A percentile compares a stretch with the other conserved stretches of the same genome.
Evolutionary conservation across 2,797 vertebrate genomes (phyloP).

Genomic region (Monodelphis domestica): DNA sequence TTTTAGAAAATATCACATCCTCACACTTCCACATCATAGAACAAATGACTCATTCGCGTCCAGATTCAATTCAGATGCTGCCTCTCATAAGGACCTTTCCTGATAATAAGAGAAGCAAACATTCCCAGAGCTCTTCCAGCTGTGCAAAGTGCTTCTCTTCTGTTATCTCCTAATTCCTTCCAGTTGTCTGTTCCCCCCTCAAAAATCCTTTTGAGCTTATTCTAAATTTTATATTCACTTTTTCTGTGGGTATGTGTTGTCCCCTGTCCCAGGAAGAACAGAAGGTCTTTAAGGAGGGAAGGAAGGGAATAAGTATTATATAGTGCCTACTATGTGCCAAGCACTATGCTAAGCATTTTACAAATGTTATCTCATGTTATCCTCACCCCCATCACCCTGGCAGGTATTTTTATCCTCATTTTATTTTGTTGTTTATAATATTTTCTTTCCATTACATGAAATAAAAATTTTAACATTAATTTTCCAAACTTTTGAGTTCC

Average conservation of each 20-base stretch:
- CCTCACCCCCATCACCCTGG: background rate
- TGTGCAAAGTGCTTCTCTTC: background rate
- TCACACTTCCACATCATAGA: background rate
- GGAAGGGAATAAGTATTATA: background rate
- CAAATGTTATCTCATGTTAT: background rate
- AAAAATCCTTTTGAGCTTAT: background rate
- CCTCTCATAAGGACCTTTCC: background rate
- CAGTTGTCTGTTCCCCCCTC: background rate
- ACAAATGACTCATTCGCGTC: background rate
- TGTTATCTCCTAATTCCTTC: background rate
- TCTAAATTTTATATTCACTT: background rate
- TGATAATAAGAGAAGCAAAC: background rate
- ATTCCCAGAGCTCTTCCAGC: fast-evolving
- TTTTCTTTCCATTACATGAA: too few species aligned
- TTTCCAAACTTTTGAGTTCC: too few species aligned
- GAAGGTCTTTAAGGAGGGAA: background rate
- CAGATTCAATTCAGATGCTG: background rate
- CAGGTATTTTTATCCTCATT: background rate
- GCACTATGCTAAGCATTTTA: background rate
- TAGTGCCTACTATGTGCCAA: background rate
- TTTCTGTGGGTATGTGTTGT: background rate
- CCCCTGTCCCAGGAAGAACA: background rate
- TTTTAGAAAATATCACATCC: background rate
- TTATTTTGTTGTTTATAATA: too few species aligned
- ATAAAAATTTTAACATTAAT: too few species aligned